Evolutionary conservation across 2,888 invertebrate genomes (phyloP), one percentile per base, ranked within the genome.

Genomic region (Hartigia nigra): DNA sequence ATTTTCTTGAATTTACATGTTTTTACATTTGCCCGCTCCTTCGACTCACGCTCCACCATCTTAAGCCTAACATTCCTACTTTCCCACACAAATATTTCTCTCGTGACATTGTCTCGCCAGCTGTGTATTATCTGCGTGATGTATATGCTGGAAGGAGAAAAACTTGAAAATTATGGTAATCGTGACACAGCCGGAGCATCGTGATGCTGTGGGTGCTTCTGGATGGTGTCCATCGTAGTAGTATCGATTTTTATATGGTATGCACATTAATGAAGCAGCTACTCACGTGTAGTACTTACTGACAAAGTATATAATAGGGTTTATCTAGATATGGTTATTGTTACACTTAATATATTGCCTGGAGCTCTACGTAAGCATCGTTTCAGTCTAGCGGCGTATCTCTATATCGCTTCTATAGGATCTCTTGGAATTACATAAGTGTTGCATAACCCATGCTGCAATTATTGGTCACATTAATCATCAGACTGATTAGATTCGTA

Each of bases 51-150:
- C 31, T 74, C 76, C 31, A 76, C 76, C 80, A 77, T 82, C 79
- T 83, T 86, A 86, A 86, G 86, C 87, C 79, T 77, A 78, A 82
- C 86, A 86, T 84, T 80, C 83, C 83, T 81, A 39, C 80, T 84
- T 89, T 88, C 86, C 84, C 89, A 88, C 86, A 86, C 86, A 88
- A 88, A 87, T 88, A 88, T 86, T 82, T 85, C 78, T 74, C 81
- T 3, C 37, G 77, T 75, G 77, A 82, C 75, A 78, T 82, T 80
- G 79, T 82, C 78, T 72, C 74, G 82, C 78, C 83, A 79, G 79
- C 79, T 74, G 77, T 84, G 83, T 83, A 86, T 87, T 86, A 88
- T 84, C 80, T 81, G 36, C 69, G 74, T 86, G 87, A 88, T 87
- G 82, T 87, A 87, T 83, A 80, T 77, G 79, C 81, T 74, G 75